A percentile compares a stretch with the other conserved stretches of the same genome.
Conservation (phyloP, 2,113 vertebrate species). For the Xyliphius kryptos region DNA sequence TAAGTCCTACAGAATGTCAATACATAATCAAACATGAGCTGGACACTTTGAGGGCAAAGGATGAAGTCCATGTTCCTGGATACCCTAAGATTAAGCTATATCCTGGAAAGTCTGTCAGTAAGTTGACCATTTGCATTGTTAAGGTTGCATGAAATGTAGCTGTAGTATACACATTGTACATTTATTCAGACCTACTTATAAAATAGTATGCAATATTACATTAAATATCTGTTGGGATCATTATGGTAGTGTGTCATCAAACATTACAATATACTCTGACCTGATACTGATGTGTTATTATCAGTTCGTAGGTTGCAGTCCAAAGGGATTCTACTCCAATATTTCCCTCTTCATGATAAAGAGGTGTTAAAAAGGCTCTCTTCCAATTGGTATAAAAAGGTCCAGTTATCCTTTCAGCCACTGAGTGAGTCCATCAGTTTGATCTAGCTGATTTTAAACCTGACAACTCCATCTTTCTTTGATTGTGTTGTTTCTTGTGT, state of each 20-base stretch:
- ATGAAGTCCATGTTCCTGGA: constrained; percentile 84
- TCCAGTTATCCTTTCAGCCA: constrained; percentile 77
- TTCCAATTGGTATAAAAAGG: constrained; percentile 75
- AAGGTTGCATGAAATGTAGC: no score
- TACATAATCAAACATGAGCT: constrained; percentile 95
- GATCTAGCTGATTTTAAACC: neutral
- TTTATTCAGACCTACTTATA: no score
- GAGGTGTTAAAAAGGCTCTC: constrained; percentile 86
- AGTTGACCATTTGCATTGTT: no score
- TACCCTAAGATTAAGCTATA: constrained; percentile 83
- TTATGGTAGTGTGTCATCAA: no score
- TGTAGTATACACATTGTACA: no score
- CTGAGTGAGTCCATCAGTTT: constrained; percentile 66
- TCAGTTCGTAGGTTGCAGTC: constrained; percentile 89
- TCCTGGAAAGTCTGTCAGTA: constrained; percentile 94
- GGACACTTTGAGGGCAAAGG: constrained; percentile 84
- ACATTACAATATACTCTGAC: no score
- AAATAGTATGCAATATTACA: no score
- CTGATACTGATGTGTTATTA: no score
- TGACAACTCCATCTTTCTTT: no score
- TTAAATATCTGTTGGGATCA: no score
- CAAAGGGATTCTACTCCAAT: constrained; percentile 78
- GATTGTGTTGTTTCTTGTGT: no score
- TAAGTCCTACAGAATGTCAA: constrained; percentile 89
- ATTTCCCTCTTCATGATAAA: constrained; percentile 84